Evolutionary conservation across 2,797 vertebrate species (phyloP), one percentile per base, ranked within the genome.

Genomic region (Gephyroberyx darwinii): DNA sequence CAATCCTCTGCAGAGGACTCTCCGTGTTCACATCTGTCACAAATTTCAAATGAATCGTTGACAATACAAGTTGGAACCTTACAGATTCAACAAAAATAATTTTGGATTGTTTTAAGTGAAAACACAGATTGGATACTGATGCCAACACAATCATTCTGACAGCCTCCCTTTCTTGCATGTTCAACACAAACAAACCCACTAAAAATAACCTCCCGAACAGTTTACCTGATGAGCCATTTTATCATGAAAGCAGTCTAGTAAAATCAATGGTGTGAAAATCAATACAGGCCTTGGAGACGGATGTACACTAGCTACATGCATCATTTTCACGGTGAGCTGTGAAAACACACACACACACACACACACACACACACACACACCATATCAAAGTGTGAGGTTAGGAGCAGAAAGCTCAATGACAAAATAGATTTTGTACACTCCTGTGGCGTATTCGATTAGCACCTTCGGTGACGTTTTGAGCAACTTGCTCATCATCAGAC

Each of bases 261-360:
- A 80, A 86, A 88, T 86, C 74, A 61, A 79, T 70, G 77, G 45
- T 1, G 69, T 65, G 65, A 82, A 80, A 83, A 84, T 82, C 81
- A 59, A 67, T 77, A 5, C 31, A 0, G 58, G 58, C 77, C 67
- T 58, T 74, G 61, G 78, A 71, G 65, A 71, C 33, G 16, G 69
- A 71, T 22, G 48, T 10, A 58, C 53, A 12, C 8, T 3, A 22
- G 75, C 58, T 30, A 55, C 1, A 8, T 62, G 69, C 58, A 14
- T 12, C 5, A 58, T 37, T 43, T 52, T 26, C 73, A 79, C 66
- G n/a, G 64, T 8, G 54, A 74, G 53, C 50, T 4, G 41, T 74
- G 69, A 77, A 64, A 73, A 65, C 33, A 51, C 20, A 45, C 20
- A 10, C 50, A 16, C 48, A 12, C 43, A 20, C 53, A 69, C 52